phyloP scores from a whole-genome alignment of 1,140 invertebrate genomes.

The Vanessa atalanta region DNA sequence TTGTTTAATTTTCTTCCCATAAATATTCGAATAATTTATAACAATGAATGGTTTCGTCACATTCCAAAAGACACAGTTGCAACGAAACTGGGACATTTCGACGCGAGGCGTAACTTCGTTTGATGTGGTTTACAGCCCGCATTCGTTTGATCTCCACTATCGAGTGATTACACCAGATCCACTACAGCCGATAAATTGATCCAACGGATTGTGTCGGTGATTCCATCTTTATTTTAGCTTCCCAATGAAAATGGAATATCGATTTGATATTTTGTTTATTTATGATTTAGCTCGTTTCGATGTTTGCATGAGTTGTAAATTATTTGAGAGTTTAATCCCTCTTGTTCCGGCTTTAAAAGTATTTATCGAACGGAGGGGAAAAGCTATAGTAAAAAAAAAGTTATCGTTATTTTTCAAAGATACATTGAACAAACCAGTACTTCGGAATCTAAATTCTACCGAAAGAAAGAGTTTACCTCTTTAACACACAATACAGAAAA shows the following conservation, averaged over 20 bases:
- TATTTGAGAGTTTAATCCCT: not conserved
- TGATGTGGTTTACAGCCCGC: constrained; percentile 26
- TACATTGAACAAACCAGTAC: too few relatives aligned
- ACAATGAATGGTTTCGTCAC: not conserved
- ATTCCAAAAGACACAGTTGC: not conserved
- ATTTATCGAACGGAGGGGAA: not conserved
- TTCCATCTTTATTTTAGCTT: constrained; percentile 1
- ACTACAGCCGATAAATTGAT: constrained; percentile 19
- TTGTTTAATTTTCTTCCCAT: not conserved
- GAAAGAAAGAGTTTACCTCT: too few relatives aligned
- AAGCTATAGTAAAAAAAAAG: not conserved
- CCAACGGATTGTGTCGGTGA: not conserved
- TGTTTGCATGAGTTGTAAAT: not conserved
- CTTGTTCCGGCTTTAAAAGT: not conserved
- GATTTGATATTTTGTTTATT: constrained; percentile 10
- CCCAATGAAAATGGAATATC: constrained; percentile 7
- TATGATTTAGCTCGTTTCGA: not conserved
- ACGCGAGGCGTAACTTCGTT: constrained; percentile 12
- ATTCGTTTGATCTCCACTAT: constrained; percentile 10
- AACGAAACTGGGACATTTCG: constrained; percentile 21
- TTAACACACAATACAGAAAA: too few relatives aligned
- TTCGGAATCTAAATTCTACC: too few relatives aligned
- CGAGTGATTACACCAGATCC: constrained; percentile 6
- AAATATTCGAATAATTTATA: not conserved
- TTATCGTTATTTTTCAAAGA: not conserved